Base-by-base conservation (phyloP, 1,140 invertebrate species). In the Drosophila kurseongensis region DNA sequence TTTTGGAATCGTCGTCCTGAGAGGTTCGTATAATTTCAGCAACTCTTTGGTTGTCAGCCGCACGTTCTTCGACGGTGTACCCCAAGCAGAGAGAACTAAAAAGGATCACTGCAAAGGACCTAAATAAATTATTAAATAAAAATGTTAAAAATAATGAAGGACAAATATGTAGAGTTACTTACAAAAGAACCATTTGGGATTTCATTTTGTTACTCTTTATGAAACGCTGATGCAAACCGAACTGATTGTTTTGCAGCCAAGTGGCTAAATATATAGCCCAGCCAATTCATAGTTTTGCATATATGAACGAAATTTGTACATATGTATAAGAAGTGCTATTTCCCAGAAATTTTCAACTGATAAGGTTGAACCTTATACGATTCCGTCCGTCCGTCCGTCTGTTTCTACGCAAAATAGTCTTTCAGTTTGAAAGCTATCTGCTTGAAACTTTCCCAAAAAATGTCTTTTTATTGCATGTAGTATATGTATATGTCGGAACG, bases 231-330 rank as follows among this genome's bases (percentile, higher is more conserved):
- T 16, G 2, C 14, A 57, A 61, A 18, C 23, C 14, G n/a, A 13
- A 61, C 35, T 59, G 52, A 55, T 38, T 12, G 7, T n/a, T 3
- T 6, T 29, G 14, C 12, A 10, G 7, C 9, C 10, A 5, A 32
- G 36, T 5, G 7, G 35, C 9, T 18, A 4, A 59, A 23, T 62
- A n/a, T 61, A 61, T 58, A 32, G 12, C 9, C 12, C 54, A 61
- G 12, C 35, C 7, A 1, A 6, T n/a, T n/a, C n/a, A n/a, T 32
- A 32, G 29, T 8, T 32, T 23, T 23, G 23, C 23, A 23, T 23
- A 23, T 23, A 23, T 4, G 23, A 23, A 23, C 23, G 23, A 23
- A 23, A 23, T 23, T 23, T 23, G 0, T 7, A 32, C 29, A 6
- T 32, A 32, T 32, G 7, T 32, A 32, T 8, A 32, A 32, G 29